A percentile compares a stretch with the other conserved stretches of the same genome.
These are phyloP conservation scores for Pristionchus entomophagus DNA, from an alignment of 2,888 invertebrate genomes.

Conservation along the genomic window DNA sequence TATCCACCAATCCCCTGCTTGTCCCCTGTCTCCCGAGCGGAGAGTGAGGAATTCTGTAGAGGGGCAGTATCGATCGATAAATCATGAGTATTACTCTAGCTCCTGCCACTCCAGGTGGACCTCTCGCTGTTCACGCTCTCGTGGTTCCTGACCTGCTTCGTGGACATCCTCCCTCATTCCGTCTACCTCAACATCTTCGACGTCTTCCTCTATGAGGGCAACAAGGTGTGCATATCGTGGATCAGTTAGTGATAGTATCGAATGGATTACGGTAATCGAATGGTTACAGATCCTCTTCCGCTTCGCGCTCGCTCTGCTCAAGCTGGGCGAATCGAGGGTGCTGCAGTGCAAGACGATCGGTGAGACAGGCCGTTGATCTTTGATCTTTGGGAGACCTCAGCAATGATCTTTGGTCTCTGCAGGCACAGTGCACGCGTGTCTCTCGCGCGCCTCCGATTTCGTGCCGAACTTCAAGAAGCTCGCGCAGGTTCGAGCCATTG, in stretches of 20 bases:
- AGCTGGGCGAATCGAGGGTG: slow-evolving; percentile 78
- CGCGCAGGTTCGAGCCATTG: slow-evolving; percentile 76
- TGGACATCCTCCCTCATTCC: slow-evolving; percentile 79
- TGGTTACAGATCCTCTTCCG: slow-evolving; percentile 79
- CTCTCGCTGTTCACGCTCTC: slow-evolving; percentile 79
- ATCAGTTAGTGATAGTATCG: not conserved
- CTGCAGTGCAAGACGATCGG: slow-evolving; percentile 45
- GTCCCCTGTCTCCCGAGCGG: no score
- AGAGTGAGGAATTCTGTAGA: no score
- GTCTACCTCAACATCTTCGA: slow-evolving; percentile 80
- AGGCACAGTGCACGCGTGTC: slow-evolving; percentile 75
- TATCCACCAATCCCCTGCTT: no score
- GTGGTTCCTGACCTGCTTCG: slow-evolving; percentile 81
- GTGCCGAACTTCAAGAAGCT: slow-evolving; percentile 79
- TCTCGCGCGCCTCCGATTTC: slow-evolving; percentile 78
- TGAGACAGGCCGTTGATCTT: not conserved
- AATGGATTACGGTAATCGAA: no score
- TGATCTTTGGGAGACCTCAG: slow-evolving; percentile 19
- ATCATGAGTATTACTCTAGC: no score
- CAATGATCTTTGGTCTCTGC: slow-evolving; percentile 31
- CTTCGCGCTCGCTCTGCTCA: slow-evolving; percentile 79
- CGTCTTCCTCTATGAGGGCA: slow-evolving; percentile 80
- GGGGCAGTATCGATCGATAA: no score
- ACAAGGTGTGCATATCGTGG: slow-evolving; percentile 77
- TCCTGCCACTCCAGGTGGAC: slow-evolving; percentile 56